Evolutionary conservation across 2,888 invertebrate species (phyloP).

Genomic region (Amblyjoppa proteus): DNA sequence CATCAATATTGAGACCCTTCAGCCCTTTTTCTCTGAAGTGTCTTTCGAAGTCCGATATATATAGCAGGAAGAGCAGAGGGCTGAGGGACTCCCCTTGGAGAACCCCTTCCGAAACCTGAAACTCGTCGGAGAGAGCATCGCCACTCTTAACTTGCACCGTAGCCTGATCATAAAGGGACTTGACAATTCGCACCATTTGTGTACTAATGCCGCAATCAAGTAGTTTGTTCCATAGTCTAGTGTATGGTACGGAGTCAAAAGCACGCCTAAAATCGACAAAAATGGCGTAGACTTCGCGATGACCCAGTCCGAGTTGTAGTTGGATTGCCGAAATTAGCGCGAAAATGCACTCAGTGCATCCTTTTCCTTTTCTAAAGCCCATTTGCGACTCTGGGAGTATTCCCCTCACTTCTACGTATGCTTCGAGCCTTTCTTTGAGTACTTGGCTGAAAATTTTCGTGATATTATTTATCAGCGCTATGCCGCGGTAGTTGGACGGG

Average conservation of each 20-base stretch:
- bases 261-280: constrained; percentile 60
- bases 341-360: constrained; percentile 61
- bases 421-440: constrained; percentile 43
- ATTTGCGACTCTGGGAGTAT: constrained; percentile 56
- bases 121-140: too few relatives aligned
- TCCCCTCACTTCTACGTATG: constrained; percentile 32
- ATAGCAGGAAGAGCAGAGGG: too few relatives aligned
- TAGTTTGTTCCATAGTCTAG: constrained; percentile 54
- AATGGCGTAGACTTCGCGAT: constrained; percentile 42
- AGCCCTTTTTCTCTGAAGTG: too few relatives aligned
- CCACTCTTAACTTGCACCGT: constrained; percentile 23
- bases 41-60: too few relatives aligned
- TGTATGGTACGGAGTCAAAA: constrained; percentile 54
- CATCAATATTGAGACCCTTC: too few relatives aligned
- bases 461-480: constrained; percentile 42
- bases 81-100: too few relatives aligned
- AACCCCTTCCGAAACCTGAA: too few relatives aligned
- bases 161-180: constrained; percentile 53
- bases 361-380: constrained; percentile 59
- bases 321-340: constrained; percentile 34
- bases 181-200: constrained; percentile 48
- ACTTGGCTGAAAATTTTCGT: constrained; percentile 56
- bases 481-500: constrained; percentile 61
- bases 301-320: constrained; percentile 30
- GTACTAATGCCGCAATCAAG: constrained; percentile 32